Evolutionary conservation across 2,797 vertebrate species (phyloP), one percentile per base, ranked within the genome.

Genomic region (Chaetophractus vellerosus): DNA sequence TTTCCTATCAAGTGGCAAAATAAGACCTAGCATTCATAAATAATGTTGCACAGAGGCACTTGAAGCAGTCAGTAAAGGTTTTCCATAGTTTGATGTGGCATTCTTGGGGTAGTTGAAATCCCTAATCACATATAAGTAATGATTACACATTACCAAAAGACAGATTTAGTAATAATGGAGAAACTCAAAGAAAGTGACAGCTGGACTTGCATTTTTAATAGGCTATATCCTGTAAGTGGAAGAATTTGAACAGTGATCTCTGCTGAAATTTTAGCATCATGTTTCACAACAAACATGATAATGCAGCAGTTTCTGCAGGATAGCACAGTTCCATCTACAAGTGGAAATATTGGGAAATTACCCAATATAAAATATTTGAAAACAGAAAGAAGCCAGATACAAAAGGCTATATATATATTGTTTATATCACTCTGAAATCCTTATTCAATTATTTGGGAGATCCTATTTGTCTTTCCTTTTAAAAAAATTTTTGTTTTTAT

Each of bases 291-390:
- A 63, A 78, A 88, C 28, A 69, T 1, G 55, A 66, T 5, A 88
- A 76, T 84, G 26, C 28, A 79, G 36, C 76, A 59, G 5, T 81
- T 93, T 78, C 59, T 82, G 5, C 0, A 68, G 64, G 33, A 50
- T 21, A 33, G 2, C 9, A 36, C 10, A 80, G 4, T 85, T 86
- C 12, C 24, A 33, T 18, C 68, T 26, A 80, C 14, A 95, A 92
- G 24, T 68, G 21, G 21, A 68, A 74, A 68, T 52, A 36, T n/a
- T 9, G 7, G 28, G 2, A 76, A 90, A 76, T 91, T 23, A 81
- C 31, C 14, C 45, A 23, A 84, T 14, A 48, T 45, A 80, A 91
- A 75, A 66, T 68, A 84, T 75, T 50, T 83, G 48, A 82, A 91
- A 79, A 93, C 24, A 38, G 23, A 71, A 92, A 90, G 55, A 55